phyloP scores from a whole-genome alignment of 1,140 invertebrate genomes.

The Pseudoatta argentina region DNA sequence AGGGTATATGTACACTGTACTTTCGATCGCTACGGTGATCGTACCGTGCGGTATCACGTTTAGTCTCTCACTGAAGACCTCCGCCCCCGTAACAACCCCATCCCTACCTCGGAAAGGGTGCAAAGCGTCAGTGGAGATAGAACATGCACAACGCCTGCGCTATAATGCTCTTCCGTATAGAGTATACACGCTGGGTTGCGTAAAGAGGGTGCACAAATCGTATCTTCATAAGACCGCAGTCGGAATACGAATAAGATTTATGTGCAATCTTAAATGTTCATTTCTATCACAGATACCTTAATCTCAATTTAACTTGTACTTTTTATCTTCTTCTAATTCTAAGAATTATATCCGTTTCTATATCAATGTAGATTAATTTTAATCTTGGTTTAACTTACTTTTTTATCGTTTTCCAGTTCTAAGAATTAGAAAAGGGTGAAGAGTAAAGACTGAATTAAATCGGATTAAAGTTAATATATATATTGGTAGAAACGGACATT shows the following conservation, averaged over 20 bases:
- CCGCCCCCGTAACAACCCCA: conserved; percentile 57
- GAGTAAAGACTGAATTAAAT: too few relatives aligned
- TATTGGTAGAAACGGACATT: too few relatives aligned
- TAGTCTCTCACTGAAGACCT: conserved; percentile 76
- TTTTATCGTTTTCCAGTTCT: too few relatives aligned
- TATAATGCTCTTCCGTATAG: background rate
- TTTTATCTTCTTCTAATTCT: too few relatives aligned
- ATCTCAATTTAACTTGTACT: too few relatives aligned
- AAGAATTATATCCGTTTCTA: too few relatives aligned
- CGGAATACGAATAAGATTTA: background rate
- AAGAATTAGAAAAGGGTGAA: too few relatives aligned
- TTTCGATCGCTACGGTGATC: conserved; percentile 23
- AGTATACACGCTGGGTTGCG: background rate
- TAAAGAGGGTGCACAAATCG: conserved; percentile 4
- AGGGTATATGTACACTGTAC: conserved; percentile 17
- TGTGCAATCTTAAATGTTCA: too few relatives aligned
- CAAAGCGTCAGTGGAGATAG: conserved; percentile 43
- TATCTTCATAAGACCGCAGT: background rate
- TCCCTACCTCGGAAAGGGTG: conserved; percentile 21
- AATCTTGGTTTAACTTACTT: too few relatives aligned
- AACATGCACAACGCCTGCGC: conserved; percentile 72
- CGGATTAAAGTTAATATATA: too few relatives aligned
- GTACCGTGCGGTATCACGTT: conserved; percentile 71
- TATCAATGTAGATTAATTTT: too few relatives aligned
- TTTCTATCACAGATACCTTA: too few relatives aligned